Evolutionary conservation across 2,113 vertebrate species (phyloP), one percentile per base, ranked within the genome.

Genomic region (Syrrhaptes paradoxus): DNA sequence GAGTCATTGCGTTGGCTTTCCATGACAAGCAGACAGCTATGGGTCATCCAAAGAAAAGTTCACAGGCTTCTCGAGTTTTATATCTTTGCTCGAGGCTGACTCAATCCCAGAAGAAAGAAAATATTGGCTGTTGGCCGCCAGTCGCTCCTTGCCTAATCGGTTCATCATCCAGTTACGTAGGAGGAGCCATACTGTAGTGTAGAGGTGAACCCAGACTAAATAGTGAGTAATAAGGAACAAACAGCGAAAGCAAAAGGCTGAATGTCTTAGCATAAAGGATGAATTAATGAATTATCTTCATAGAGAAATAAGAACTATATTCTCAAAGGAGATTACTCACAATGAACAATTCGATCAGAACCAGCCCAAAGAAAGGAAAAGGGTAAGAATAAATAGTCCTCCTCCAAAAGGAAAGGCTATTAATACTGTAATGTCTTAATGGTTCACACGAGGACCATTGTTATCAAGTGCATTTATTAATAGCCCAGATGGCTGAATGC

Each of bases 381-480:
- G 62, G 29, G 16, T 63, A 51, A 90, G 77, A 94, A 96, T 88
- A 97, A 97, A 91, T 80, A 94, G 88, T 89, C 38, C 57, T 90
- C 79, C 92, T 90, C 65, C 88, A 93, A 65, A 96, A 94, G 74
- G 80, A 95, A 97, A 96, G 73, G 88, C 86, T 95, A 93, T 96
- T 97, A 96, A 96, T 93, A 92, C 76, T 90, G 77, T 61, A 86
- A 12, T 45, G 87, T 89, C 92, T 95, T 89, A 83, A 94, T 90
- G 83, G 90, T 87, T 95, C 93, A 90, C 95, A 95, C 6, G 59
- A 93, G 86, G 83, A 93, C 84, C 65, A 55, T 87, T 95, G 84
- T 89, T 91, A 95, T 87, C 70, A 92, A 96, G 82, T 77, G 58
- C 51, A 87, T 82, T 97, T 94, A 96, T 97, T 97, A 96, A 94